Percentiles rank a stretch among this genome's conserved stretches.
Evolutionary conservation across 2,113 vertebrate species (phyloP).

Genomic region (Neotragus pygmaeus): DNA sequence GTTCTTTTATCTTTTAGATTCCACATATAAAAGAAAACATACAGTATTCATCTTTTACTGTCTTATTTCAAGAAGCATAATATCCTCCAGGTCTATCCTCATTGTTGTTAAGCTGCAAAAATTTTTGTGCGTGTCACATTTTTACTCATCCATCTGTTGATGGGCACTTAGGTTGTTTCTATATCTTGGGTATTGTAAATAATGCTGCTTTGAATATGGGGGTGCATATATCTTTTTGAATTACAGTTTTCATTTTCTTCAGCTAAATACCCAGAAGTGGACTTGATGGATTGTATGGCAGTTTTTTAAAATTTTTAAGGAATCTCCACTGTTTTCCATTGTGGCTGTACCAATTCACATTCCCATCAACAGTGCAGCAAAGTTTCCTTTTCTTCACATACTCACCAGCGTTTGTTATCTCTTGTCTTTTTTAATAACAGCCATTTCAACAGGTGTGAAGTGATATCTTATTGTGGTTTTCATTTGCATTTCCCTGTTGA

Average conservation of each 20-base stretch:
- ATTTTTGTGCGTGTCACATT: background rate
- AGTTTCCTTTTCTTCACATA: background rate
- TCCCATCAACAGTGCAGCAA: background rate
- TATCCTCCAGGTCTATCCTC: background rate
- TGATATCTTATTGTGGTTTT: background rate
- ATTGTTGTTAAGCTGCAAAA: background rate
- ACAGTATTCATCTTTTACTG: background rate
- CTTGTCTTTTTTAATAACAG: background rate
- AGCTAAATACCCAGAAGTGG: background rate
- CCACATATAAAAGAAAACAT: background rate
- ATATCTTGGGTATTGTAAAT: background rate
- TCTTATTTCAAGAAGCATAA: background rate
- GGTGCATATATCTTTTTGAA: background rate
- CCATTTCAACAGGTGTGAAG: background rate
- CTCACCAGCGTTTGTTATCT: background rate
- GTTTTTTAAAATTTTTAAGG: background rate
- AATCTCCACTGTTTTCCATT: background rate
- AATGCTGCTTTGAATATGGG: background rate
- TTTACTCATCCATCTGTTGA: background rate
- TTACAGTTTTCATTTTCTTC: background rate
- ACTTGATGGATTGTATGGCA: background rate
- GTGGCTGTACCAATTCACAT: background rate
- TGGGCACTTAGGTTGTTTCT: background rate
- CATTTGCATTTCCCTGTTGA: background rate
- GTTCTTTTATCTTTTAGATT: background rate